Base-by-base conservation (phyloP, 2,888 invertebrate species). In the Apocheima hispidaria region DNA sequence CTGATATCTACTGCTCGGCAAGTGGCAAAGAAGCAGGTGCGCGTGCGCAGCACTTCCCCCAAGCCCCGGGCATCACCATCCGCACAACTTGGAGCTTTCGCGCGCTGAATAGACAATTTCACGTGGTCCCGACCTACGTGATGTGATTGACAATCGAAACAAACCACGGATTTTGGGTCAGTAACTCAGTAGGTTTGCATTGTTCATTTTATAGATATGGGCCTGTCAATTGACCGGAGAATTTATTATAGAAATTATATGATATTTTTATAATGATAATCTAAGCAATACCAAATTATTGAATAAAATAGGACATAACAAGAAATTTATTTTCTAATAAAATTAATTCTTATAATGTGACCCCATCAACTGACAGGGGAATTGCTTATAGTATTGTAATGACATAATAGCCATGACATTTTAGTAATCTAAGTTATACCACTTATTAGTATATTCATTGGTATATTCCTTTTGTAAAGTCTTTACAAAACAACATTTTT, bases 31-130 rank as follows among this genome's bases (percentile, higher is more conserved):
- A 69, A 74, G 77, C 87, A 86, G 83, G 87, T 86, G 81, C 78
- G 81, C 77, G 54, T 41, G 78, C 78, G 79, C 77, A 68, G 68
- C 70, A 70, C 54, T 70, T 68, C 69, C 63, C 52, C 62, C 64
- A 50, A 63, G 55, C 64, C 54, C 53, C 61, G 30, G 28, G 23
- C 23, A 23, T 4, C 23, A 23, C 23, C 54, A 40, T 18, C 48
- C 26, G 61, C 54, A 48, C 66, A 44, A 60, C 55, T 67, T 52
- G 56, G 74, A 82, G 85, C 83, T 85, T 86, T 86, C 86, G 85
- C 87, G 86, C 71, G 80, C 84, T 79, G 84, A 88, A 86, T 87
- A 84, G 82, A 73, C 68, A 82, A 86, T 85, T 82, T 82, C 80
- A 78, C 78, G 74, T 70, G 67, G 78, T 78, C 79, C 81, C 51